phyloP scores from a whole-genome alignment of 2,888 invertebrate genomes.

The Lycocerus yunnanus region DNA sequence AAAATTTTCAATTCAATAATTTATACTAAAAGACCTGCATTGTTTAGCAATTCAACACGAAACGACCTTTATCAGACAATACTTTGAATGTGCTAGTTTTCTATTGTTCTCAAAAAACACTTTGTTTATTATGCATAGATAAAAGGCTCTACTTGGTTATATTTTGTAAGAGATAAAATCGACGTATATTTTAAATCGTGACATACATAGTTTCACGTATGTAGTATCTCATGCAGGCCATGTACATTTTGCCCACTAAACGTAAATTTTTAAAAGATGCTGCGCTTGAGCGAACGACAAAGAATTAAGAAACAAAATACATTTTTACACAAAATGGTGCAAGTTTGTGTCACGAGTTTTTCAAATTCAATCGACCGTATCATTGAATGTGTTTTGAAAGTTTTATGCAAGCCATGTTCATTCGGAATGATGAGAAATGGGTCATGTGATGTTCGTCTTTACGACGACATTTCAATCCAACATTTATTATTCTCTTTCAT shows the following conservation, averaged over 20 bases:
- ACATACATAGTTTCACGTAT: slow-evolving; percentile 1
- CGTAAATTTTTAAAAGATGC: neutral
- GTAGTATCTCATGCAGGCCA: neutral
- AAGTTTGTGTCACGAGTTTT: neutral
- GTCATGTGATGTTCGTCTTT: neutral
- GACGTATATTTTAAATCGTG: slow-evolving; percentile 3
- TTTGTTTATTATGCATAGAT: neutral
- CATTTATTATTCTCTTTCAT: neutral
- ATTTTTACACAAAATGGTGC: neutral
- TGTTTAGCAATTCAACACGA: neutral
- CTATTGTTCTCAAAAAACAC: slow-evolving; percentile 15
- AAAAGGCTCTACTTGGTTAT: neutral
- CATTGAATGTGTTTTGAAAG: neutral
- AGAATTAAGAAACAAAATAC: neutral
- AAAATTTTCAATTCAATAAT: neutral
- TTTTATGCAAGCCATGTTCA: neutral
- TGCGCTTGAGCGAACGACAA: neutral
- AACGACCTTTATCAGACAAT: neutral
- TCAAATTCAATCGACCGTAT: neutral
- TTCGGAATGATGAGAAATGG: neutral
- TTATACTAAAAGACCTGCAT: neutral
- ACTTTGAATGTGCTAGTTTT: slow-evolving; percentile 18
- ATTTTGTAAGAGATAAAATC: neutral
- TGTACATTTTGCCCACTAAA: neutral
- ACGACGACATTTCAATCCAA: neutral